Conservation (phyloP, 2,797 vertebrate genomes). For the Moxostoma hubbsi region DNA sequence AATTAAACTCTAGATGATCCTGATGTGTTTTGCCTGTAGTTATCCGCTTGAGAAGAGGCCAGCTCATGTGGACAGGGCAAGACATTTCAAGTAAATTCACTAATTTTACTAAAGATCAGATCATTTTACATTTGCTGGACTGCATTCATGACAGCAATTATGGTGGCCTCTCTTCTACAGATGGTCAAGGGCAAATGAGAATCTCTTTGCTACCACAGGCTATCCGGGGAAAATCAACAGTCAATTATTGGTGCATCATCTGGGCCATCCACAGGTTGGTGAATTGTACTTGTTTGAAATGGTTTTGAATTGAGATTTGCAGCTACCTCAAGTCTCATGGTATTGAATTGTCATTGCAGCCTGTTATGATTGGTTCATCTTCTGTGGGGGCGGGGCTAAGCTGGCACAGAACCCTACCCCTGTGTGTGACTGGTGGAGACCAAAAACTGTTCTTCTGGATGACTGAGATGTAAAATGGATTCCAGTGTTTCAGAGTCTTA, state of each 20-base stretch:
- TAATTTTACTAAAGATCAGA: background rate
- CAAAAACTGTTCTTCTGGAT: conserved; percentile 95
- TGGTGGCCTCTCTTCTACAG: conserved; percentile 66
- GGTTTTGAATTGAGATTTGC: background rate
- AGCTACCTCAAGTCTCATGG: background rate
- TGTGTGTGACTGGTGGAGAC: conserved; percentile 91
- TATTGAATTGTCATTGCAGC: conserved; percentile 75
- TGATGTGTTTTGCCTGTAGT: conserved; percentile 68
- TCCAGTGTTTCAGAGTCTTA: background rate
- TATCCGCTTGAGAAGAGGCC: conserved; percentile 94
- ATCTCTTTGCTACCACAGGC: conserved; percentile 94
- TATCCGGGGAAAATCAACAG: conserved; percentile 91
- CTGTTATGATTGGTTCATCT: conserved; percentile 86
- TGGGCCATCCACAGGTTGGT: conserved; percentile 93
- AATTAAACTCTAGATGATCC: conserved; percentile 5
- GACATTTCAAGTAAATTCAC: conserved; percentile 84
- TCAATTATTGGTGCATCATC: conserved; percentile 92
- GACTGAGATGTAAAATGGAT: conserved; percentile 87
- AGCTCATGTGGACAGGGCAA: conserved; percentile 88
- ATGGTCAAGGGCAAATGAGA: conserved; percentile 92
- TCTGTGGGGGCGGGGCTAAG: conserved; percentile 90
- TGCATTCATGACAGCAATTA: background rate
- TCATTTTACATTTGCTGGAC: background rate
- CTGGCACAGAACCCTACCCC: conserved; percentile 92
- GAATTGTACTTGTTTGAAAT: background rate